Evolutionary conservation across 2,888 invertebrate species (phyloP).

Genomic region (Synanthedon myopaeformis): DNA sequence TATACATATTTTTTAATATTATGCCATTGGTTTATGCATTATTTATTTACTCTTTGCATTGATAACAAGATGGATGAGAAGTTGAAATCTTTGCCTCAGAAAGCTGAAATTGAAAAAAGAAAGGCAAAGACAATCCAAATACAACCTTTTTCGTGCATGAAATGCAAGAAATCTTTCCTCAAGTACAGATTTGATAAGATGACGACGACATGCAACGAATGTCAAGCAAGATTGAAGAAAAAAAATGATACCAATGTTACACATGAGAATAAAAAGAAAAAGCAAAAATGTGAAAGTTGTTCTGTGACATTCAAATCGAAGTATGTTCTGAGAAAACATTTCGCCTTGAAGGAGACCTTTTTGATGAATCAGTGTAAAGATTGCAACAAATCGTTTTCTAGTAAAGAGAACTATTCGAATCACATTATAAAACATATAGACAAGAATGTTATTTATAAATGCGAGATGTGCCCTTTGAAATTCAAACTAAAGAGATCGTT

Average conservation of each 20-base stretch:
- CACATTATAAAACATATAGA: slow-evolving; percentile 49
- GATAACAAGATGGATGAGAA: neutral
- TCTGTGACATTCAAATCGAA: slow-evolving; percentile 57
- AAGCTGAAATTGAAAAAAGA: neutral
- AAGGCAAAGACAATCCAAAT: neutral
- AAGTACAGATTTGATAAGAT: slow-evolving; percentile 18
- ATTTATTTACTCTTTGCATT: too few relatives aligned
- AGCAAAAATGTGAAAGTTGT: slow-evolving; percentile 52
- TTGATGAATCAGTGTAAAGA: slow-evolving; percentile 51
- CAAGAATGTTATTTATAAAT: slow-evolving; percentile 47
- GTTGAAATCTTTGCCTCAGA: neutral
- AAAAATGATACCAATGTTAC: slow-evolving; percentile 44
- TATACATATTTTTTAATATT: too few relatives aligned
- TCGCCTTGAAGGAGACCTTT: slow-evolving; percentile 47
- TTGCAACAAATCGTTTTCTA: slow-evolving; percentile 54
- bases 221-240: slow-evolving; percentile 48
- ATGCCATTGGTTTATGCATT: too few relatives aligned
- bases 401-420: slow-evolving; percentile 40
- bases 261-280: slow-evolving; percentile 44
- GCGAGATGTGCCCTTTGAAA: slow-evolving; percentile 47
- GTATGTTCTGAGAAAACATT: slow-evolving; percentile 51
- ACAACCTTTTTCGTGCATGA: slow-evolving; percentile 1
- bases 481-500: slow-evolving; percentile 52
- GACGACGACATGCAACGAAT: slow-evolving; percentile 53
- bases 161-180: neutral